phyloP scores from a whole-genome alignment of 35 echinoderm and acorn worm species.

The Apostichopus californicus region DNA sequence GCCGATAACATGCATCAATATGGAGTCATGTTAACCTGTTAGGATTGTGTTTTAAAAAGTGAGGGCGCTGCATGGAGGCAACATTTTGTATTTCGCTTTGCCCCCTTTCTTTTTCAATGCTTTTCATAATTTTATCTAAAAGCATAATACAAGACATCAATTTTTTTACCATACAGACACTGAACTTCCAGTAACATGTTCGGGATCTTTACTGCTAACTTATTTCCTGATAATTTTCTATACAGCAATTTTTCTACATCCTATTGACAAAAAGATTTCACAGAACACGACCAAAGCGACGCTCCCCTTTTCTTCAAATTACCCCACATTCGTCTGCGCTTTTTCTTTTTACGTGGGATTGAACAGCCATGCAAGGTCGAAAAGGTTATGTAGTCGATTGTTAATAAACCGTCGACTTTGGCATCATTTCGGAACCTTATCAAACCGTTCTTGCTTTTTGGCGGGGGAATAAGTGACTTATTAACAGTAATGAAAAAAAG shows the following conservation, averaged over 20 bases:
- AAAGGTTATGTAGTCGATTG: not conserved
- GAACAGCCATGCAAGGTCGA: not conserved
- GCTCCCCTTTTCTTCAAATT: not conserved
- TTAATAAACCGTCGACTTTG: not conserved
- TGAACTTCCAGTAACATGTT: too few relatives aligned
- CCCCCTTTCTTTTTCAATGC: too few relatives aligned
- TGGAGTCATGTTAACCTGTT: too few relatives aligned
- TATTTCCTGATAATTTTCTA: not conserved
- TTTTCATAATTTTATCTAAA: not conserved
- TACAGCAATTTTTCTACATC: not conserved
- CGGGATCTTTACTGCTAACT: not conserved
- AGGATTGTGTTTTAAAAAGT: not conserved
- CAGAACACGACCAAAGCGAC: not conserved
- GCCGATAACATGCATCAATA: too few relatives aligned
- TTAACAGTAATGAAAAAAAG: slow-evolving; percentile 28
- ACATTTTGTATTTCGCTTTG: not conserved
- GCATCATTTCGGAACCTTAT: not conserved
- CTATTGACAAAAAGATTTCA: not conserved
- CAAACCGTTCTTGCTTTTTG: not conserved
- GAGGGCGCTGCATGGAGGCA: not conserved
- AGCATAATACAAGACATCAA: not conserved
- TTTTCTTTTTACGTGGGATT: not conserved
- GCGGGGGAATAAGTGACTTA: slow-evolving; percentile 38
- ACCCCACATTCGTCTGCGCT: not conserved
- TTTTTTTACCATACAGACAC: not conserved